Percentiles rank a stretch among this genome's conserved stretches.
Conservation (phyloP, 2,113 vertebrate species). For the Ciconia stormi region DNA sequence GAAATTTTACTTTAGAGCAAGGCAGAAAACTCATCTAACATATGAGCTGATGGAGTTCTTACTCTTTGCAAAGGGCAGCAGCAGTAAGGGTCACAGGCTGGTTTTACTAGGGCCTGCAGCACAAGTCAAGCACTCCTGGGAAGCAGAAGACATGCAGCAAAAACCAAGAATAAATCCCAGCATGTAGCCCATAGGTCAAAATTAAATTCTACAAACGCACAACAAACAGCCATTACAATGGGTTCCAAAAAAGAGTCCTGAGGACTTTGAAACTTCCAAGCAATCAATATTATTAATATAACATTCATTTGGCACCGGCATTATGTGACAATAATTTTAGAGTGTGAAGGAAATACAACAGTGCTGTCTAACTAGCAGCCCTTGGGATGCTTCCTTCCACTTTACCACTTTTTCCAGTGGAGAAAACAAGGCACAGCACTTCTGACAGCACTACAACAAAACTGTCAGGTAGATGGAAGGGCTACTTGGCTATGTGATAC, state of each 20-base stretch:
- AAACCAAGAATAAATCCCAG: not conserved
- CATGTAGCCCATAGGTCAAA: not conserved
- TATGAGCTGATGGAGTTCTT: not conserved
- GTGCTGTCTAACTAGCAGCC: not conserved
- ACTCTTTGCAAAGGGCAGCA: not conserved
- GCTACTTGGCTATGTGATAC: not conserved
- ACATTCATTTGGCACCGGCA: not conserved
- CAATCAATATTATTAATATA: not conserved
- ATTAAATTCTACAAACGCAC: not conserved
- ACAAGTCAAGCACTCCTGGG: not conserved
- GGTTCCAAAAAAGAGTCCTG: not conserved
- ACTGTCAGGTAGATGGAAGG: not conserved
- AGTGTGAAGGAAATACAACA: not conserved
- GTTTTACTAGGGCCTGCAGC: not conserved
- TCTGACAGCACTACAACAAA: not conserved
- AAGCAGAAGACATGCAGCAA: not conserved
- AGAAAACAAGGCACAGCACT: not conserved
- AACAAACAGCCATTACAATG: not conserved
- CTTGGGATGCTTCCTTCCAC: not conserved
- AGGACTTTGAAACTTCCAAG: not conserved
- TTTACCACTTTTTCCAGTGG: not conserved
- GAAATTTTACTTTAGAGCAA: not conserved
- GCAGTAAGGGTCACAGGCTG: not conserved
- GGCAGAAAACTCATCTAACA: not conserved
- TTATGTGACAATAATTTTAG: not conserved